Evolutionary conservation across 2,888 invertebrate species (phyloP), one percentile per base, ranked within the genome.

Genomic region (Salpingus planirostris): DNA sequence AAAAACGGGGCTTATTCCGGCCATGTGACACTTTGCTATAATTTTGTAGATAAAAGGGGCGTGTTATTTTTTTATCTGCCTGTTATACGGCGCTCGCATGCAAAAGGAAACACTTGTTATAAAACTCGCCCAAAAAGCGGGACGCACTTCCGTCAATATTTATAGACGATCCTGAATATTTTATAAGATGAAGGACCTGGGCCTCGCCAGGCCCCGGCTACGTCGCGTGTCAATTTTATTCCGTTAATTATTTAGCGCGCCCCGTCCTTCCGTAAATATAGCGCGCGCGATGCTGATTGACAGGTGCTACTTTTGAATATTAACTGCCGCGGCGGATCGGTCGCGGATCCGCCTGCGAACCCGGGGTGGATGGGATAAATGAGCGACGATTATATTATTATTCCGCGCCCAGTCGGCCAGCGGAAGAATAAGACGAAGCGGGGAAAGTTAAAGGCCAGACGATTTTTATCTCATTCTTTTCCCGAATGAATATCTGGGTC

Each of bases 381-480:
- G n/a, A n/a, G n/a, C n/a, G n/a, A n/a, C n/a, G n/a, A n/a, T n/a
- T n/a, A n/a, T n/a, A n/a, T n/a, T n/a, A n/a, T n/a, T n/a, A n/a
- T n/a, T n/a, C n/a, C n/a, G n/a, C n/a, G n/a, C n/a, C n/a, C n/a
- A n/a, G n/a, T n/a, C n/a, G n/a, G n/a, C n/a, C n/a, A n/a, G n/a
- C n/a, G n/a, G n/a, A n/a, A n/a, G n/a, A n/a, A n/a, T n/a, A n/a
- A n/a, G n/a, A n/a, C n/a, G n/a, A n/a, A 40, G 44, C 38, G 27
- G 42, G 38, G 47, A 49, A 47, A 47, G 50, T 48, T 47, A 52
- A 54, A 49, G 51, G 50, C 52, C 50, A 59, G 59, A 58, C 57
- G 57, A 59, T 58, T 59, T 57, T 60, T 58, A 59, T 59, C 58
- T 59, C 51, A 49, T 57, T 57, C 54, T 52, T 58, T 52, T 54